Evolutionary conservation across 2,888 invertebrate species (phyloP).

Genomic region (Encarsia formosa): DNA sequence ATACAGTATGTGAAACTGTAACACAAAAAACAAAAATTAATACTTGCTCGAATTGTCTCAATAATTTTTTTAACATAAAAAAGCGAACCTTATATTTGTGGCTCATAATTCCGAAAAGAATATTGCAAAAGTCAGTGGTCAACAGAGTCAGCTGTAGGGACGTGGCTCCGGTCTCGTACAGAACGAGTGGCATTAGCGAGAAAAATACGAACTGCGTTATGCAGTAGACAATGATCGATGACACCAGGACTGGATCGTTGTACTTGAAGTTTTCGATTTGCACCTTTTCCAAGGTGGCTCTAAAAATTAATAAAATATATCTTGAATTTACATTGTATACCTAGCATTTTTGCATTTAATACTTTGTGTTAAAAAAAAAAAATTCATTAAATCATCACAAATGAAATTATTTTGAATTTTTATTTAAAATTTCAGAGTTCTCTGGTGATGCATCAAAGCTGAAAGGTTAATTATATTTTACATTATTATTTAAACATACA

Average conservation of each 20-base stretch:
- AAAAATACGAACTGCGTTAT: conserved; percentile 73
- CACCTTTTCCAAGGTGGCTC: conserved; percentile 64
- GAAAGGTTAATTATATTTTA: no score
- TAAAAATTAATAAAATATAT: conserved; percentile 37
- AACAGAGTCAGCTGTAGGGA: conserved; percentile 76
- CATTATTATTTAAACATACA: no score
- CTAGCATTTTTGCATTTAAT: no score
- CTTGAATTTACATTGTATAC: background rate
- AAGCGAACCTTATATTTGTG: conserved; percentile 77
- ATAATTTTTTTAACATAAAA: no score
- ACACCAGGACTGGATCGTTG: conserved; percentile 59
- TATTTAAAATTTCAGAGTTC: no score
- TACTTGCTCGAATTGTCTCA: no score
- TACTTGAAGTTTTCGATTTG: conserved; percentile 66
- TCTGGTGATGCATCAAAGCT: no score
- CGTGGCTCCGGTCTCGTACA: conserved; percentile 76
- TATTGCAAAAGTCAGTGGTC: conserved; percentile 80
- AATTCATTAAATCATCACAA: no score
- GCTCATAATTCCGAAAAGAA: conserved; percentile 73
- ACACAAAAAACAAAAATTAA: background rate
- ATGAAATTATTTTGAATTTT: no score
- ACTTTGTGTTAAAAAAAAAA: no score
- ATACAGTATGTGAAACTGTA: conserved; percentile 78
- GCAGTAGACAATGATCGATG: conserved; percentile 62
- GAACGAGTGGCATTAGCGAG: conserved; percentile 69